These are phyloP conservation scores for Cinclus cinclus DNA, from an alignment of 2,113 vertebrate species.

Conservation along the genomic window DNA sequence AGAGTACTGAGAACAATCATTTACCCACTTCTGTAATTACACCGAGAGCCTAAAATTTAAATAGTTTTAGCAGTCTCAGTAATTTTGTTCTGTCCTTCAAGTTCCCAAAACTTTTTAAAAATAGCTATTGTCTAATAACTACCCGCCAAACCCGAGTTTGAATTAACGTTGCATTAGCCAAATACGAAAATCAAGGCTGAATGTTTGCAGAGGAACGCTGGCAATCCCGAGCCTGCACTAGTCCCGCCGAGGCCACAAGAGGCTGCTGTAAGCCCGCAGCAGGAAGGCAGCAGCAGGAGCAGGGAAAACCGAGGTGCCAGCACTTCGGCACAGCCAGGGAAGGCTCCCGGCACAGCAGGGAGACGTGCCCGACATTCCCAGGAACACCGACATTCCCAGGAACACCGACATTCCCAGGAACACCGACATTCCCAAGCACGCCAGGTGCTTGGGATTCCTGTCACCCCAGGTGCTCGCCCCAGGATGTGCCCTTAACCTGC, in stretches of 20 bases:
- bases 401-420: not conserved
- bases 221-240: not conserved
- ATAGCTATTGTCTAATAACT: not conserved
- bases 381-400: not conserved
- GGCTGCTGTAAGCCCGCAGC: constrained; percentile 44
- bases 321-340: not conserved
- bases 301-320: not conserved
- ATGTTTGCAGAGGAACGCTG: not conserved
- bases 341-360: fast-evolving
- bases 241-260: constrained; percentile 42
- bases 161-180: fast-evolving
- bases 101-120: not conserved
- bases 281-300: not conserved
- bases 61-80: not conserved
- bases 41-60: not conserved
- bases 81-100: not conserved
- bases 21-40: not conserved
- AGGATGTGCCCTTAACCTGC: not conserved
- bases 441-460: not conserved
- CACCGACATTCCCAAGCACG: not conserved
- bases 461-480: not conserved
- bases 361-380: too few species aligned
- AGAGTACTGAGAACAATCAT: not conserved
- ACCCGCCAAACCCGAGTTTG: not conserved
- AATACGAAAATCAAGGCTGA: not conserved